Percentiles rank a stretch among this genome's conserved stretches.
phyloP scores from a whole-genome alignment of 1,140 invertebrate species.

The Lucilia cuprina region DNA sequence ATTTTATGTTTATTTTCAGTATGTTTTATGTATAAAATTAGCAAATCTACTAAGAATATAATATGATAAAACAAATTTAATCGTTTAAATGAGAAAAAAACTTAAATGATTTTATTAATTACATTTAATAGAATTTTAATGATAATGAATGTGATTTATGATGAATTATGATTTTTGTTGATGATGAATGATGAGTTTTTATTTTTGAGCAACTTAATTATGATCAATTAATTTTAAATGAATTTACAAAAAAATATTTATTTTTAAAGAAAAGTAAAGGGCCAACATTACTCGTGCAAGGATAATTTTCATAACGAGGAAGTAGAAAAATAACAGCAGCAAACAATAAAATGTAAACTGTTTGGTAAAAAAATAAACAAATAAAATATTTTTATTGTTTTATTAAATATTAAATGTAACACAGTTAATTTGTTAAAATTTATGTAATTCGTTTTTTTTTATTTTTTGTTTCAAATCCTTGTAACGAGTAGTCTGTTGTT shows the following conservation, averaged over 20 bases:
- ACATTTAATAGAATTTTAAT: too few species aligned
- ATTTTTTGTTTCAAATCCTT: slow-evolving; percentile 41
- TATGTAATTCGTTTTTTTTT: not conserved
- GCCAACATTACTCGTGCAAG: slow-evolving; percentile 62
- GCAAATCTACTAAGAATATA: not conserved
- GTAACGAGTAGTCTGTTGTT: slow-evolving; percentile 52
- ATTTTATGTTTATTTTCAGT: not conserved
- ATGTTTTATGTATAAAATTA: not conserved
- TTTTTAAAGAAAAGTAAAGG: slow-evolving; percentile 49
- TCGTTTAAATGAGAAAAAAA: too few species aligned
- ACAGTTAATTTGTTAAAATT: too few species aligned
- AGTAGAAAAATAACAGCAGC: slow-evolving; percentile 1
- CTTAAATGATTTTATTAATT: too few species aligned
- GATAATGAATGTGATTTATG: not conserved
- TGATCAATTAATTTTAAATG: not conserved
- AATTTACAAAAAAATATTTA: slow-evolving; percentile 26
- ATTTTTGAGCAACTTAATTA: slow-evolving; percentile 24
- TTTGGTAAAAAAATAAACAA: slow-evolving; percentile 22
- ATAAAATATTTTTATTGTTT: not conserved
- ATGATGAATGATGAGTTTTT: too few species aligned
- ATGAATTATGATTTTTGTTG: too few species aligned
- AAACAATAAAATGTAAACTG: slow-evolving; percentile 19
- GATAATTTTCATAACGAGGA: slow-evolving; percentile 45
- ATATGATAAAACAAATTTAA: too few species aligned
- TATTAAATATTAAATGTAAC: not conserved